Base-by-base conservation (phyloP, 2,113 vertebrate genomes). In the Shinisaurus crocodilurus region DNA sequence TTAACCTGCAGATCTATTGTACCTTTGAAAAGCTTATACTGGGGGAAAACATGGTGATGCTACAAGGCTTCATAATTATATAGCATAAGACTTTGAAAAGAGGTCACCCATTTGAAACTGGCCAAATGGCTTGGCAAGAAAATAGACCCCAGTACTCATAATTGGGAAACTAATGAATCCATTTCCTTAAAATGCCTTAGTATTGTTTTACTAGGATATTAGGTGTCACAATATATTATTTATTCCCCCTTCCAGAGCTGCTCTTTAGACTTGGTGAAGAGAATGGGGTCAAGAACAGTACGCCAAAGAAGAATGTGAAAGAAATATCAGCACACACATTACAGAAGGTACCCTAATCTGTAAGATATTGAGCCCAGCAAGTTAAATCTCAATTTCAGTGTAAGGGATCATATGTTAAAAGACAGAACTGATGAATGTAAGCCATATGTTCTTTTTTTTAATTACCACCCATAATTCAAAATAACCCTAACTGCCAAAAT, bases 311-410 rank as follows among this genome's bases (percentile, higher is more conserved):
- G 96, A 96, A 96, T 92, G 94, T 94, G 92, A 96, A 98, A 92
- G 96, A 96, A 94, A 97, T 95, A 95, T 94, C 96, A 85, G 96
- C 96, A 91, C 95, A 98, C 92, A 98, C 96, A 69, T 97, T 99
- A 95, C 97, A 97, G 94, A 98, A 98, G 98, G 98, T 99, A 98
- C 90, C 93, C 90, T 94, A 94, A 95, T 96, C 92, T 96, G 91
- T 95, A 96, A 91, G 91, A 95, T 94, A 95, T 90, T 85, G 96
- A 95, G 6, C 72, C 18, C 75, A 95, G 69, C 74, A 96, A 95
- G 95, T 76, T 95, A 96, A 87, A 96, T 95, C 25, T 94, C 92
- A 94, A 94, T 96, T 97, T 95, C 95, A 95, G 87, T 88, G 4
- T 82, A 94, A 96, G 91, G 77, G 90, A 93, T 96, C 72, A 82